Evolutionary conservation across 2,113 vertebrate genomes (phyloP).

Genomic region (Tetraodon nigroviridis): DNA sequence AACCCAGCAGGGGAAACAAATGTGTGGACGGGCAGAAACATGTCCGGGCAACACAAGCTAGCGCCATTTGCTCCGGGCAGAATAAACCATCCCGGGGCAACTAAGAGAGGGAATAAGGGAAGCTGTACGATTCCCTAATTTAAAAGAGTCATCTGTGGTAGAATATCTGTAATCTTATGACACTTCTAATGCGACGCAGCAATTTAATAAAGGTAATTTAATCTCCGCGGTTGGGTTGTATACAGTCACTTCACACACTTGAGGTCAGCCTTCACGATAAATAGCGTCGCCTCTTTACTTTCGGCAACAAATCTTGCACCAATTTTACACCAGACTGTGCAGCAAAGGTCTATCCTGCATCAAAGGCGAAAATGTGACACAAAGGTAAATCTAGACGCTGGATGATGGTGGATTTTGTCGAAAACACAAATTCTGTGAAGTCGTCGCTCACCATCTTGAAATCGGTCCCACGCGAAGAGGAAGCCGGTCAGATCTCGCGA

Average conservation of each 20-base stretch:
- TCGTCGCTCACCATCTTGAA: slow-evolving; percentile 76
- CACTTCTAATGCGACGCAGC: no score
- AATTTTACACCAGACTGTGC: accelerated
- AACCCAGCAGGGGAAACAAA: no score
- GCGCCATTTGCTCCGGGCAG: no score
- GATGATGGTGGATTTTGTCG: slow-evolving; percentile 65
- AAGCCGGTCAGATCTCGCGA: slow-evolving; percentile 64
- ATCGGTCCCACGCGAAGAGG: slow-evolving; percentile 75
- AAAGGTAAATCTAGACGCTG: accelerated
- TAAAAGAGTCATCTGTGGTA: no score
- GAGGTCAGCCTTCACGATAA: background rate
- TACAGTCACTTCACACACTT: accelerated
- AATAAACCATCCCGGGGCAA: no score
- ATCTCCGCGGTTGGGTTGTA: background rate
- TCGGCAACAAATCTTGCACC: background rate
- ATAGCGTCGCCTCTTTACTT: accelerated
- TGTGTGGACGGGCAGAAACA: no score
- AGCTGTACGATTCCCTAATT: no score
- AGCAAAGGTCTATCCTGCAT: accelerated
- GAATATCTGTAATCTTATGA: no score
- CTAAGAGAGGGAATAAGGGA: no score
- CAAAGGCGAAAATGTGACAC: accelerated
- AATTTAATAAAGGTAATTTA: no score
- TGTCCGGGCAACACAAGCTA: no score
- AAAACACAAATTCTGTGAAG: background rate